These are phyloP conservation scores for Tokudaia muenninki DNA, from an alignment of 2,797 vertebrate species.

Conservation along the genomic window DNA sequence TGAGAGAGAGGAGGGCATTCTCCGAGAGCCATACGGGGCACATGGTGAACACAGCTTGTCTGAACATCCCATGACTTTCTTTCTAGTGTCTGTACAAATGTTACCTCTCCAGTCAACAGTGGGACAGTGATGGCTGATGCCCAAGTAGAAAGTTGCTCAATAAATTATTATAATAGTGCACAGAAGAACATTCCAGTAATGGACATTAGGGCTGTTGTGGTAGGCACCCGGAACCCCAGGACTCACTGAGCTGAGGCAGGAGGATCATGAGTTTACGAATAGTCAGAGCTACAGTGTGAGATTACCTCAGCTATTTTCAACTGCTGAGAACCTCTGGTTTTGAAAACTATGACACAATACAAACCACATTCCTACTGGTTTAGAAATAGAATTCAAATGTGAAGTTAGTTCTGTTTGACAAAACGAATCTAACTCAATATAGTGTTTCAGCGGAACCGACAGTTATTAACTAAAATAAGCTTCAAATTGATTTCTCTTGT, in stretches of 20 bases:
- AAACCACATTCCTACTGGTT: background rate
- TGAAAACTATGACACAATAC: background rate
- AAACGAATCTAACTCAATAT: background rate
- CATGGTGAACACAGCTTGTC: background rate
- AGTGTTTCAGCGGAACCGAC: background rate
- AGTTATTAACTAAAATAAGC: background rate
- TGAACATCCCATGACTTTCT: too few relatives aligned
- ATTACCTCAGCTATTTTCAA: background rate
- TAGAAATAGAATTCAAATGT: constrained; percentile 5
- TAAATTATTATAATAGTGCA: background rate
- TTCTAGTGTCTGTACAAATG: background rate
- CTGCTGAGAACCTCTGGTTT: background rate
- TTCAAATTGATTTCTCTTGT: background rate
- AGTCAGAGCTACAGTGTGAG: background rate
- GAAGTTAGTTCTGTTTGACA: background rate
- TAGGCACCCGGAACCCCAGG: background rate
- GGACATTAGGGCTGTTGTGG: too few relatives aligned
- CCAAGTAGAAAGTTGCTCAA: background rate
- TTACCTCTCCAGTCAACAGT: background rate
- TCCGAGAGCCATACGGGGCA: accelerated
- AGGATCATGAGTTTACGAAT: background rate
- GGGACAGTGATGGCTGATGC: background rate
- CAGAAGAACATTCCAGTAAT: background rate
- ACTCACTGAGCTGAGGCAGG: background rate
- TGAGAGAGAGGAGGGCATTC: background rate